Evolutionary conservation across 1,140 invertebrate genomes (phyloP).

Genomic region (Drosophila ambigua): DNA sequence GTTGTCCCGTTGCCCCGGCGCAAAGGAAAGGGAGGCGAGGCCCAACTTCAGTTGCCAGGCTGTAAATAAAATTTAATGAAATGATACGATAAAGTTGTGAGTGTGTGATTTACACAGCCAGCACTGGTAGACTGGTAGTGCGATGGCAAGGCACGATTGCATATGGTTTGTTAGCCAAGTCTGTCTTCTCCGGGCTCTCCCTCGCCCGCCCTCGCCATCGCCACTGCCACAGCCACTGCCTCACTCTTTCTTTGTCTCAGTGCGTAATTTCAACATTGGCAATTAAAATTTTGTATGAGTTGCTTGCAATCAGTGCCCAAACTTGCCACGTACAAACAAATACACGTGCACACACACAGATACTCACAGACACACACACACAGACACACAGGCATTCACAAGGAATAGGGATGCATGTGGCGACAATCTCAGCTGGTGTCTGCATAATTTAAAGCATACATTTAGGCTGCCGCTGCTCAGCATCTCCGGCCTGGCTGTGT

Average conservation of each 20-base stretch:
- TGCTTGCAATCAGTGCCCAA: slow-evolving; percentile 78
- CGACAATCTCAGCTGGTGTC: slow-evolving; percentile 80
- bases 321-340: slow-evolving; percentile 63
- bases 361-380: slow-evolving; percentile 8
- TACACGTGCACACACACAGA: slow-evolving; percentile 22
- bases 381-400: slow-evolving; percentile 18
- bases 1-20: slow-evolving; percentile 12
- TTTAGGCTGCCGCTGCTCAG: slow-evolving; percentile 64
- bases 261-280: slow-evolving; percentile 79
- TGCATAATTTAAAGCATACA: slow-evolving; percentile 82
- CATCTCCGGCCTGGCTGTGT: slow-evolving; percentile 64
- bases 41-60: slow-evolving; percentile 52
- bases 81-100: slow-evolving; percentile 76
- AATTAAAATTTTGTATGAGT: slow-evolving; percentile 83
- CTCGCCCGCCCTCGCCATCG: neutral
- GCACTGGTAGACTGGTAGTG: slow-evolving; percentile 11
- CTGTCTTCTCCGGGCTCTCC: slow-evolving; percentile 35
- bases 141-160: slow-evolving; percentile 49
- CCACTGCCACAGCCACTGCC: slow-evolving; percentile 4
- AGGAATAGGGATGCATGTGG: slow-evolving; percentile 21
- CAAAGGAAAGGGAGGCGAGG: slow-evolving; percentile 7
- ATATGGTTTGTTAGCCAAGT: slow-evolving; percentile 59
- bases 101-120: slow-evolving; percentile 73
- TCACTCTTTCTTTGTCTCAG: slow-evolving; percentile 43
- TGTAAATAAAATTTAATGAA: slow-evolving; percentile 82